A percentile compares a stretch with the other conserved stretches of the same genome.
Conservation (phyloP, 1,140 invertebrate genomes). For the Drosophila bipectinata region DNA sequence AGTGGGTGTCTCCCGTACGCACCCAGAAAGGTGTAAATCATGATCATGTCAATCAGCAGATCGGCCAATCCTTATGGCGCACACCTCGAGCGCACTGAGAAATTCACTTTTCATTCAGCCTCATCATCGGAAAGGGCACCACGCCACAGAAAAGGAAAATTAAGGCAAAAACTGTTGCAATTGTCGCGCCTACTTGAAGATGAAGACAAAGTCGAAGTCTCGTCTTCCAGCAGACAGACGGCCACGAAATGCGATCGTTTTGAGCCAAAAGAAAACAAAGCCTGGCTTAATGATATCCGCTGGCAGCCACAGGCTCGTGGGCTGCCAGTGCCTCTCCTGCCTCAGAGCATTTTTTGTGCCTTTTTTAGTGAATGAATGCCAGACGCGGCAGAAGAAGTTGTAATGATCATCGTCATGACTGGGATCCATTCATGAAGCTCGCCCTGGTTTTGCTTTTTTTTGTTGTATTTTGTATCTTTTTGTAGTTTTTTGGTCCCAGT, state of each 20-base stretch:
- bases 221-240: constrained; percentile 13
- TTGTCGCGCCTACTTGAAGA: constrained; percentile 79
- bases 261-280: constrained; percentile 64
- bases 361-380: constrained; percentile 70
- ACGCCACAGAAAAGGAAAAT: constrained; percentile 20
- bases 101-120: constrained; percentile 49
- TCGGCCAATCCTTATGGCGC: constrained; percentile 62
- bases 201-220: constrained; percentile 27
- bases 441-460: constrained; percentile 29
- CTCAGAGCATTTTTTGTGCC: constrained; percentile 7
- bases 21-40: constrained; percentile 83
- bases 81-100: constrained; percentile 54
- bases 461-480: not conserved
- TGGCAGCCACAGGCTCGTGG: constrained; percentile 56
- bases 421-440: constrained; percentile 75
- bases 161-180: constrained; percentile 72
- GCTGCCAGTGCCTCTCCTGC: constrained; percentile 34
- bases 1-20: constrained; percentile 77
- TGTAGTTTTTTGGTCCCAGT: constrained; percentile 19
- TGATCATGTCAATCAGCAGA: constrained; percentile 79
- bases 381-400: constrained; percentile 56
- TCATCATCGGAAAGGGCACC: constrained; percentile 16
- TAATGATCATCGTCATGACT: constrained; percentile 57
- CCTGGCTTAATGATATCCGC: constrained; percentile 78
- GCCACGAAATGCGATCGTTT: constrained; percentile 42